Evolutionary conservation across 2,113 vertebrate genomes (phyloP), one percentile per base, ranked within the genome.

Genomic region (Esox niger): DNA sequence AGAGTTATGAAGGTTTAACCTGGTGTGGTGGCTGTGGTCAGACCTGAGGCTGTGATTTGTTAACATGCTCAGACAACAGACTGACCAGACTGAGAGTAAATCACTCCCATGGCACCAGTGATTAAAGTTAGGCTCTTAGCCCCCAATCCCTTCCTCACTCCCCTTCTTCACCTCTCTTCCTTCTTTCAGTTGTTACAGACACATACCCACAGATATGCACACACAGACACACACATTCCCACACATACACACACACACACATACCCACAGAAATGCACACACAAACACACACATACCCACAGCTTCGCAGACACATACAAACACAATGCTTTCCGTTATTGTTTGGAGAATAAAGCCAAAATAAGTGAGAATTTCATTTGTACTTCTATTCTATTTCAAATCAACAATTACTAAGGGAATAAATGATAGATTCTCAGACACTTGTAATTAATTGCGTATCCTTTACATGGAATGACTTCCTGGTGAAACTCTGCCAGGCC

Each of bases 31-130:
- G 27, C 20, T 17, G 75, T 59, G 68, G 43, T 68, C 78, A 85
- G 82, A 79, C 84, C 78, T 78, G 79, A 78, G 83, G 84, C 84
- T 68, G 79, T 79, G 84, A 88, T 90, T 87, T 89, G 84, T 83
- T 77, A 68, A 78, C 57, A 69, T 57, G 74, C 77, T 84, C 79
- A 86, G 86, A 88, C 82, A 81, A 86, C 87, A 90, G 84, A 87
- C n/a, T 65, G 65, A 86, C 82, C 78, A 79, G 70, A 84, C 78
- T 76, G 56, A 59, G 78, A 79, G 86, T 87, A 82, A 87, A 87
- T 90, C 87, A 85, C 77, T 71, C 74, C 61, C 66, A 66, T 86
- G 88, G 88, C 88, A 86, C 88, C 86, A 84, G 69, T 77, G 81
- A 89, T 79, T 88, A 84, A 87, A 79, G 32, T 33, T 54, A 17